A percentile compares a stretch with the other conserved stretches of the same genome.
These are phyloP conservation scores for Sorex araneus DNA, from an alignment of 2,113 vertebrate genomes.

Conservation along the genomic window DNA sequence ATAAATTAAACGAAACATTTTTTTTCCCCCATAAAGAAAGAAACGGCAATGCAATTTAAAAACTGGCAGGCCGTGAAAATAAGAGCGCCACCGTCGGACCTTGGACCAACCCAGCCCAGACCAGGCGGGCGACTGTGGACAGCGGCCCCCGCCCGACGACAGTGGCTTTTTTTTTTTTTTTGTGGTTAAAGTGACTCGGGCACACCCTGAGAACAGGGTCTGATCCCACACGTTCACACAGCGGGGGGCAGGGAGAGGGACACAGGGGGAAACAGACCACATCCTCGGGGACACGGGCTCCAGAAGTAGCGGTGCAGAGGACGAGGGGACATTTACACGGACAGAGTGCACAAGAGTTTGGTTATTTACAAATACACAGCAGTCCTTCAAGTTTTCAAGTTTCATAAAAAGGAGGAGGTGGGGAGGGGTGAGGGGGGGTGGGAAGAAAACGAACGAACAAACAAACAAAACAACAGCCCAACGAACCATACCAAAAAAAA, in stretches of 20 bases:
- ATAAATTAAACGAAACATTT: conserved; percentile 91
- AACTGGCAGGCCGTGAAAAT: conserved; percentile 84
- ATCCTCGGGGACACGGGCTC: conserved; percentile 85
- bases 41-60: conserved; percentile 86
- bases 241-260: too few species aligned
- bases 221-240: conserved; percentile 81
- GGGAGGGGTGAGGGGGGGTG: too few species aligned
- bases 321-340: conserved; percentile 94
- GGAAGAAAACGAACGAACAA: conserved; percentile 80
- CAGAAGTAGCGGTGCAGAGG: conserved; percentile 88
- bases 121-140: conserved; percentile 55
- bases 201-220: conserved; percentile 84
- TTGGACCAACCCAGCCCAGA: conserved; percentile 76
- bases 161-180: background rate
- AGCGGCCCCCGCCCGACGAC: conserved; percentile 35
- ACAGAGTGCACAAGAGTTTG: conserved; percentile 94
- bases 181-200: conserved; percentile 76
- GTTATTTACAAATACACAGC: conserved; percentile 99
- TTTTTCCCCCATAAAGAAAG: conserved; percentile 80
- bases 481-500: conserved; percentile 34
- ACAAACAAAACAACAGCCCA: conserved; percentile 82
- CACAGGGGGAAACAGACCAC: conserved; percentile 80
- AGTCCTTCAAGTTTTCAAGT: conserved; percentile 99
- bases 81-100: conserved; percentile 74
- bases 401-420: conserved; percentile 88